Evolutionary conservation across 2,888 invertebrate genomes (phyloP), one percentile per base, ranked within the genome.

Genomic region (Chironomus tentans): DNA sequence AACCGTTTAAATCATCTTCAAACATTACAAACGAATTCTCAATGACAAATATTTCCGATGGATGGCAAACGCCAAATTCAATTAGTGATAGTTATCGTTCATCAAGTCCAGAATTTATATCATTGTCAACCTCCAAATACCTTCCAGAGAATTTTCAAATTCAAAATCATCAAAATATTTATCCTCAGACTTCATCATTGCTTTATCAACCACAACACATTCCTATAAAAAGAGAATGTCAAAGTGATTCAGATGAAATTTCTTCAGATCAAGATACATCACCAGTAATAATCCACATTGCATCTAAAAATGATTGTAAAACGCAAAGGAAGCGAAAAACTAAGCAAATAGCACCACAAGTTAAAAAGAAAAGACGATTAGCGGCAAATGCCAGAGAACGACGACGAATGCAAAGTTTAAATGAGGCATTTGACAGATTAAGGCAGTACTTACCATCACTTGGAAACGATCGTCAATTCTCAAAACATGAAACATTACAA

Each of bases 401-500:
- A 75, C 86, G 95, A 70, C 85, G 97, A 21, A 97, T 97, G 97
- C 93, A 95, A 85, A 95, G 94, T 82, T 86, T 97, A 77, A 97
- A 97, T 82, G 92, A 93, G 80, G 97, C 97, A 0, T 97, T 97
- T 82, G 97, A 97, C 83, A 87, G 93, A 78, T 88, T 97, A 2
- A 87, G 97, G 68, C 91, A 93, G 3, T 96, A 96, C 79, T 86
- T 97, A n/a, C 97, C 97, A 0, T 93, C 94, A 0, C 85, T 96
- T 77, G 94, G 95, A 4, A 94, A 95, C 81, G 95, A 97, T 81
- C 88, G 95, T 62, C 95, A 97, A 81, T 85, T 97, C 75, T 96
- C 96, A 48, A 97, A 97, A 83, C 97, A 96, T 83, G 97, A 97
- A 83, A 97, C 97, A 0, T 87, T 97, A 1, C 97, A 97, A 84